A percentile compares a stretch with the other conserved stretches of the same genome.
Conservation (phyloP, 2,797 vertebrate genomes). For the Pipistrellus pipistrellus region DNA sequence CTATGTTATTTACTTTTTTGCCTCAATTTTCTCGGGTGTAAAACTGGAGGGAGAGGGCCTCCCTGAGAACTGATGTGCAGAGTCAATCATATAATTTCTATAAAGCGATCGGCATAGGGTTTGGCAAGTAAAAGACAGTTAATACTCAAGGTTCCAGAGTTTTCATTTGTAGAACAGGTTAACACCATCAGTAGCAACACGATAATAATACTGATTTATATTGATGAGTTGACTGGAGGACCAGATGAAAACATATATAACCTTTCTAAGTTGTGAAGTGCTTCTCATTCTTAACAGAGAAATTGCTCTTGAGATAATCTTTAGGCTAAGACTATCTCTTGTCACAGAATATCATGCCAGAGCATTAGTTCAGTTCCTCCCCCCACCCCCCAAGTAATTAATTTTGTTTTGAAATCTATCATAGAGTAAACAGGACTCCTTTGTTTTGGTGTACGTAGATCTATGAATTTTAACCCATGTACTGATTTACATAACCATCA, state of each 20-base stretch:
- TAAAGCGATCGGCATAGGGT: neutral
- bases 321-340: too few species aligned
- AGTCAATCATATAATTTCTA: neutral
- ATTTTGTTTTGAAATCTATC: constrained; percentile 60
- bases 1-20: neutral
- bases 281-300: neutral
- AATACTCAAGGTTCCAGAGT: neutral
- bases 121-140: neutral
- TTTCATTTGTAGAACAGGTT: constrained; percentile 12
- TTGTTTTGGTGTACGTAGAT: constrained; percentile 2
- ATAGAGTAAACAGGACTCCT: neutral
- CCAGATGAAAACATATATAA: neutral
- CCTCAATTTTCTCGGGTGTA: constrained; percentile 2
- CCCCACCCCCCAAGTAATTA: neutral
- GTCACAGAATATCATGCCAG: neutral
- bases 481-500: constrained; percentile 56
- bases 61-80: neutral
- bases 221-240: neutral
- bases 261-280: constrained; percentile 24
- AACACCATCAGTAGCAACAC: neutral
- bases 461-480: constrained; percentile 32
- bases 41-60: neutral
- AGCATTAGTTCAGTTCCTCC: neutral
- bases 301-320: neutral
- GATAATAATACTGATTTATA: neutral